Evolutionary conservation across 2,113 vertebrate genomes (phyloP).

Genomic region (Colius striatus): DNA sequence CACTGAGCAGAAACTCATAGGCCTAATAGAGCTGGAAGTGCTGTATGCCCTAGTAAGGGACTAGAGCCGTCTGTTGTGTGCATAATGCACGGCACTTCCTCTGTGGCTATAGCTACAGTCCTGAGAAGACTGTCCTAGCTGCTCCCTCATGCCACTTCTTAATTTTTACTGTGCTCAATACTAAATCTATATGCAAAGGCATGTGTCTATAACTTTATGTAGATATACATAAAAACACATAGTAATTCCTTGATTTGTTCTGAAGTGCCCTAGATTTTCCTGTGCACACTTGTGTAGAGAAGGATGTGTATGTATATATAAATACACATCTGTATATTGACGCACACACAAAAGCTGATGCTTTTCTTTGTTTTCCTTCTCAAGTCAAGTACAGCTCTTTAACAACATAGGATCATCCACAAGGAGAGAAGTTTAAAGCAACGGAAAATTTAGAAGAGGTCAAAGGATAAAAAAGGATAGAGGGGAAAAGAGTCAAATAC

Average conservation of each 20-base stretch:
- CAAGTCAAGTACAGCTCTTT: not conserved
- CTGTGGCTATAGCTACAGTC: not conserved
- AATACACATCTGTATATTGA: rapidly evolving
- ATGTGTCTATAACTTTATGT: no score
- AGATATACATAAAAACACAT: not conserved
- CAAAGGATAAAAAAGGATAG: not conserved
- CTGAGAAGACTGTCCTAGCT: not conserved
- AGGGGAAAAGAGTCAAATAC: not conserved
- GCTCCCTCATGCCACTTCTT: not conserved
- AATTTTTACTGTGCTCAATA: not conserved
- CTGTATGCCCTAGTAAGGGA: not conserved
- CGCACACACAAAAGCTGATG: not conserved
- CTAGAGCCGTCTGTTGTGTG: not conserved
- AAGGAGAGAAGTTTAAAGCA: not conserved
- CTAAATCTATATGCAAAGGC: not conserved
- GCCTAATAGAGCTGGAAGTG: not conserved
- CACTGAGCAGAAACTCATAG: not conserved
- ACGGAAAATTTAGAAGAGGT: not conserved
- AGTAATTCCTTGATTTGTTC: not conserved
- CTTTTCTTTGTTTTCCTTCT: not conserved
- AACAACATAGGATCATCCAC: not conserved
- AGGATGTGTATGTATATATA: not conserved
- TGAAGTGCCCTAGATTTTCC: not conserved
- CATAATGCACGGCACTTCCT: rapidly evolving
- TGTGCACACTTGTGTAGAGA: not conserved